These are phyloP conservation scores for Epizoanthus fatuus DNA, from an alignment of 92 coral and sea anemone genomes.

Conservation along the genomic window DNA sequence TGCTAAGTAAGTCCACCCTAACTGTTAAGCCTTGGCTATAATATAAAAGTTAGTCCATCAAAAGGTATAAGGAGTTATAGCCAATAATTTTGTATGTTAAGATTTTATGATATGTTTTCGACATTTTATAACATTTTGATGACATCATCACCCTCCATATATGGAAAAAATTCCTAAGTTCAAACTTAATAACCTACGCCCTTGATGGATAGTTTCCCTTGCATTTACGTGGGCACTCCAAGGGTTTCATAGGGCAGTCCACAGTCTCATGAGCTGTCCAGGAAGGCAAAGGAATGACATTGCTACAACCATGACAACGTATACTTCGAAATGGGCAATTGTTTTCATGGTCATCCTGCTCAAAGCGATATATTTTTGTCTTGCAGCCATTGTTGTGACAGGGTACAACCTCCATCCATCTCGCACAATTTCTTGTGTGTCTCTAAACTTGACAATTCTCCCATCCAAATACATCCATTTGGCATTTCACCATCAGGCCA, in stretches of 20 bases:
- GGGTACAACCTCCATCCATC: background rate
- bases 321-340: background rate
- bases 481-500: background rate
- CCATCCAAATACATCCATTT: background rate
- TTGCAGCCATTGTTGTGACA: background rate
- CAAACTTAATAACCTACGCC: too few species aligned
- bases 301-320: background rate
- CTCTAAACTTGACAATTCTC: background rate
- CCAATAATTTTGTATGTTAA: too few species aligned
- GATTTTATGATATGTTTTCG: too few species aligned
- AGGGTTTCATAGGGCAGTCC: background rate
- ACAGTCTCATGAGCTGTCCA: background rate
- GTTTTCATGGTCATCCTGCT: background rate
- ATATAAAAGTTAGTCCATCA: too few species aligned
- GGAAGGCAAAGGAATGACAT: background rate
- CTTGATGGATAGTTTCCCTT: too few species aligned
- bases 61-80: too few species aligned
- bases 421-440: background rate
- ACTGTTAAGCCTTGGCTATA: too few species aligned
- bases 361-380: background rate
- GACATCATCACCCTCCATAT: too few species aligned
- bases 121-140: too few species aligned
- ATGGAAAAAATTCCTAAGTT: too few species aligned
- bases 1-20: too few species aligned
- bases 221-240: background rate